phyloP scores from a whole-genome alignment of 1,140 invertebrate species.

The Achroia grisella region DNA sequence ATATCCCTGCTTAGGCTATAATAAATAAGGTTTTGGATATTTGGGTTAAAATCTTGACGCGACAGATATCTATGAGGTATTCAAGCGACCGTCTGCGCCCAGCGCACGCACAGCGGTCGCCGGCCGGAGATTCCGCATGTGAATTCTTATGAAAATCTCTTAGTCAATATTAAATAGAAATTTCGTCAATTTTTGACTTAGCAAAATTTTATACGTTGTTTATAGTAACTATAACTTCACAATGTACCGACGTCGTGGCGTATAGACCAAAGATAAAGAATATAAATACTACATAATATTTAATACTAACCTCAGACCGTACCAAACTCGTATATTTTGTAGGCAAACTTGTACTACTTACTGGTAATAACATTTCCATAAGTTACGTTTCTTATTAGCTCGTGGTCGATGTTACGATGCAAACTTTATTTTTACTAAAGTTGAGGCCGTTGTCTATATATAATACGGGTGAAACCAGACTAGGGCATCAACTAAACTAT shows the following conservation, averaged over 20 bases:
- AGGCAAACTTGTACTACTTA: conserved; percentile 24
- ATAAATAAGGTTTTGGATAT: conserved; percentile 68
- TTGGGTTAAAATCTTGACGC: conserved; percentile 60
- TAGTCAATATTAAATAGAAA: conserved; percentile 71
- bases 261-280: conserved; percentile 69
- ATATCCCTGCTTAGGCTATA: conserved; percentile 68
- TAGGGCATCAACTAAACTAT: conserved; percentile 9
- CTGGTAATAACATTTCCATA: conserved; percentile 14
- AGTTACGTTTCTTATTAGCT: conserved; percentile 3
- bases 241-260: conserved; percentile 58
- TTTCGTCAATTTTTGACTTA: conserved; percentile 73
- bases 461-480: conserved; percentile 8
- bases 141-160: conserved; percentile 72
- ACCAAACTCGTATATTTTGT: conserved; percentile 62
- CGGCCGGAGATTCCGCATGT: conserved; percentile 47
- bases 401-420: background rate
- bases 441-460: conserved; percentile 3
- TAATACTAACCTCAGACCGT: conserved; percentile 67
- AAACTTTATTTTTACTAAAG: background rate
- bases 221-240: conserved; percentile 60
- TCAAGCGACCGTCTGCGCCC: conserved; percentile 20
- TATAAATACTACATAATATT: conserved; percentile 56
- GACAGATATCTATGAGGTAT: conserved; percentile 48
- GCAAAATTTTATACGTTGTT: conserved; percentile 72
- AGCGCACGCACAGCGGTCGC: conserved; percentile 9